Evolutionary conservation across 2,888 invertebrate genomes (phyloP), one percentile per base, ranked within the genome.

Genomic region (Acanthosepion pharaonis): DNA sequence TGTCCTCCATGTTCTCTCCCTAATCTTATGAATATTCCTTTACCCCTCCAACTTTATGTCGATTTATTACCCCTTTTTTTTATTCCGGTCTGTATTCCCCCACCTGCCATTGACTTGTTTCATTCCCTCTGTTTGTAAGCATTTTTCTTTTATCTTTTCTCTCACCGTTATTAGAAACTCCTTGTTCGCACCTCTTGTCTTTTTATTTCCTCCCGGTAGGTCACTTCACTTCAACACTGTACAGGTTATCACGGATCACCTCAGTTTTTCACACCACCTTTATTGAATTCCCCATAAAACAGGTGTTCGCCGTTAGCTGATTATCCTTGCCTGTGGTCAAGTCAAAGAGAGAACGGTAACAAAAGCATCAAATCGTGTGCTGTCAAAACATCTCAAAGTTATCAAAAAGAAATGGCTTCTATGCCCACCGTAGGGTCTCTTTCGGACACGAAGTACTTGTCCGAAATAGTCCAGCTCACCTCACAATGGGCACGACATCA

Each of bases 161-260:
- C 59, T 59, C 59, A 23, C n/a, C 78, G 15, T 78, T 78, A 78
- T 78, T 78, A 78, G 78, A 78, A 78, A 78, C 78, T 78, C 78
- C 78, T 78, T 78, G 78, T 78, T 78, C 78, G 78, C 78, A 78
- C 78, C 78, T 78, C 78, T 78, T 78, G 78, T 78, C n/a, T 33
- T 15, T 78, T 78, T 78, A 15, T n/a, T n/a, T n/a, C 15, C n/a
- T n/a, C n/a, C n/a, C 11, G 15, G 11, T 15, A n/a, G 78, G n/a
- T 78, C 20, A 18, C n/a, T 78, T 11, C n/a, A 78, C n/a, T 33
- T 78, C n/a, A 78, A n/a, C 78, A 78, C 15, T n/a, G 15, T 33
- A 78, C 78, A 78, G 78, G 78, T 78, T 78, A 78, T 78, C 78
- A 78, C 2, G 78, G 78, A 78, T 78, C 78, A 78, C 78, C n/a